These are phyloP conservation scores for Apamea crenata DNA, from an alignment of 2,888 invertebrate genomes.

Conservation along the genomic window DNA sequence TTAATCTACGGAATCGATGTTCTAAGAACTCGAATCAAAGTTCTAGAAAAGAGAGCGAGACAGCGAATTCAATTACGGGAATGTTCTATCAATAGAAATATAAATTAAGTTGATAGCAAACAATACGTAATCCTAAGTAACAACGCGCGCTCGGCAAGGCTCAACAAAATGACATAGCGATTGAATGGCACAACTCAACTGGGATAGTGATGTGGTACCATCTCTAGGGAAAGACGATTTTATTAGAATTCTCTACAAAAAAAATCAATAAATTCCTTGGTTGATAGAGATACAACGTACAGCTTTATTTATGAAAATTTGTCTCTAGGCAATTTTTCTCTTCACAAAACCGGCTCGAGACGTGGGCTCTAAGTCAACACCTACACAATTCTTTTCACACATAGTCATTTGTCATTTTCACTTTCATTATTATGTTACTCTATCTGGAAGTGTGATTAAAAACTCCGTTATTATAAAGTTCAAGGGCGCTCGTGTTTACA, in stretches of 20 bases:
- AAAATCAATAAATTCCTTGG: background rate
- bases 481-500: conserved; percentile 19
- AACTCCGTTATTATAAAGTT: background rate
- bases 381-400: background rate
- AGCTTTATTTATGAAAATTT: background rate
- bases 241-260: background rate
- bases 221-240: background rate
- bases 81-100: conserved; percentile 64
- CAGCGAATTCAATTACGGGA: conserved; percentile 63
- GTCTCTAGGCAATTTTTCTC: background rate
- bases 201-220: conserved; percentile 59
- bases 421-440: conserved; percentile 13
- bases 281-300: background rate
- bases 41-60: conserved; percentile 31
- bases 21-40: conserved; percentile 30
- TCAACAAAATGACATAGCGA: conserved; percentile 66
- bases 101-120: conserved; percentile 73
- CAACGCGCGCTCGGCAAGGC: conserved; percentile 54
- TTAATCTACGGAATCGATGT: conserved; percentile 22
- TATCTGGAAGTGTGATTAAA: conserved; percentile 7
- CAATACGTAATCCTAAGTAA: conserved; percentile 68
- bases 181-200: conserved; percentile 62
- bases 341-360: background rate
- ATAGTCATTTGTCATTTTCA: conserved; percentile 4
- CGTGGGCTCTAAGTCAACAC: background rate